Evolutionary conservation across 2,113 vertebrate genomes (phyloP).

Genomic region (Polyodon spathula): DNA sequence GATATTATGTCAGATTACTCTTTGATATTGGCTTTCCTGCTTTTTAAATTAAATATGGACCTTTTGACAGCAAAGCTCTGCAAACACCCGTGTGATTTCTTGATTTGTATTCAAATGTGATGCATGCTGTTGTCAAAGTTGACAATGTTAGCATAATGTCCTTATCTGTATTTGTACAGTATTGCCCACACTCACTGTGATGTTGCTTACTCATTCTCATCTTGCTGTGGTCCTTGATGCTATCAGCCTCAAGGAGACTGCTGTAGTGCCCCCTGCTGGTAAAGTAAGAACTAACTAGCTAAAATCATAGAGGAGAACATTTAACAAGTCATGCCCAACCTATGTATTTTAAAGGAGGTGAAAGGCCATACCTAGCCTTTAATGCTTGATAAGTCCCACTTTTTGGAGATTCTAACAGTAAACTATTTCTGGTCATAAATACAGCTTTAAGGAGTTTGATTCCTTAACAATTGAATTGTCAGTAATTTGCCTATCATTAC

Average conservation of each 20-base stretch:
- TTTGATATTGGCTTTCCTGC: neutral
- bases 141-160: neutral
- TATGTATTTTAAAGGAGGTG: neutral
- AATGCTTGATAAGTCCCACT: no score
- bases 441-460: no score
- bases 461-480: no score
- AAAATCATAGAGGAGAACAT: no score
- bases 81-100: neutral
- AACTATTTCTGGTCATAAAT: no score
- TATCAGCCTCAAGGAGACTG: neutral
- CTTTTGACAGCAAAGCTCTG: neutral
- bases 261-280: neutral
- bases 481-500: no score
- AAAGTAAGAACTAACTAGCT: neutral
- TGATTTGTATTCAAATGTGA: constrained; percentile 2
- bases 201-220: neutral
- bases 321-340: neutral
- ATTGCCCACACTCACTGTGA: neutral
- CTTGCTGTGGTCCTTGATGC: neutral
- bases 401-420: no score
- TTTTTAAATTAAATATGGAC: neutral
- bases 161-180: constrained; percentile 1
- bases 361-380: no score
- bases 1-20: neutral
- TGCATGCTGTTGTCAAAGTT: constrained; percentile 1